Conservation (phyloP, 2,113 vertebrate species). For the Rhegmatorhina hoffmannsi region DNA sequence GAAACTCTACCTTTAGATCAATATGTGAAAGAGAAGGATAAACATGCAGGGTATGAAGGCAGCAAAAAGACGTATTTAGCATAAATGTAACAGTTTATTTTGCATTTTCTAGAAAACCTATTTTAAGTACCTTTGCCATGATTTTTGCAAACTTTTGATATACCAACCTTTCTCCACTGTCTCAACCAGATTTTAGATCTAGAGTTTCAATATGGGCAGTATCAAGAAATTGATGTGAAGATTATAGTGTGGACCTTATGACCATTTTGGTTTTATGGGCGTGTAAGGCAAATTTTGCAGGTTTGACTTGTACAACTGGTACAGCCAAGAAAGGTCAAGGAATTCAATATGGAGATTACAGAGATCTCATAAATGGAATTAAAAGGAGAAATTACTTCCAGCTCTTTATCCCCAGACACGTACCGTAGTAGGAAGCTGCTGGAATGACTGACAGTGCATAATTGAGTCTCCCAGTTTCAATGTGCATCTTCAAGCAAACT, state of each 20-base stretch:
- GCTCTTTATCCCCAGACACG: neutral
- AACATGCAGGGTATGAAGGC: neutral
- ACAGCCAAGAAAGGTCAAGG: neutral
- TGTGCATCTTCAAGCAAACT: neutral
- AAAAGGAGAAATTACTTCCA: neutral
- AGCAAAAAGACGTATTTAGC: neutral
- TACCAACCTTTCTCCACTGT: neutral
- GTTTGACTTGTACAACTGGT: neutral
- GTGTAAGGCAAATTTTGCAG: neutral
- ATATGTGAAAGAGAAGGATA: neutral
- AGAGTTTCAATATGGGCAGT: neutral
- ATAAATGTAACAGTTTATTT: neutral
- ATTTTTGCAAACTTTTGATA: neutral
- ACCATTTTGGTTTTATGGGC: neutral
- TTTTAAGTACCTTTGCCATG: neutral
- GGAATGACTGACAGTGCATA: neutral
- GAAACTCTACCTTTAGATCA: neutral
- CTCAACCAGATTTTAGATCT: neutral
- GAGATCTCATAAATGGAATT: neutral
- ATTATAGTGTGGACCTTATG: neutral
- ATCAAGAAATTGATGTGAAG: neutral
- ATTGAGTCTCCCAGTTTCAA: neutral
- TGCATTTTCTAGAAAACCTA: neutral
- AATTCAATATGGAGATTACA: neutral
- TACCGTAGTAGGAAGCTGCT: neutral